Evolutionary conservation across 2,888 invertebrate species (phyloP), one percentile per base, ranked within the genome.

Genomic region (Diachrysia chrysitis): DNA sequence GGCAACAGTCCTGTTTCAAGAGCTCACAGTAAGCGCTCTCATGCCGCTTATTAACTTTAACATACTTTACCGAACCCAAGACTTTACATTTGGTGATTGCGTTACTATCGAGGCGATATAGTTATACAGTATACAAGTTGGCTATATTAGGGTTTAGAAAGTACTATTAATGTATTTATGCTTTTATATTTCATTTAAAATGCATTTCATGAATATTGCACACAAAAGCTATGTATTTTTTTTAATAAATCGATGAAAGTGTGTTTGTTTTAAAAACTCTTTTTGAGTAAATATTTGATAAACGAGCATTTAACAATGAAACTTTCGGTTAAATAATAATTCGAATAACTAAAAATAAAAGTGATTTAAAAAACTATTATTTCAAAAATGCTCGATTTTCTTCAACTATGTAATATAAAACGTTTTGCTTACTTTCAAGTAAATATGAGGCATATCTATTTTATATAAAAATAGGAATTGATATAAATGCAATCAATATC

Each of bases 391-490:
- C 32, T 32, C 32, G 32, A 3, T 32, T 37, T 37, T 37, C 37
- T 2, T 25, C 25, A 25, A 25, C 25, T 42, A 42, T 42, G 42
- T 5, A n/a, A n/a, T 42, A 16, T n/a, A 42, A n/a, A 14, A 37
- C 0, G 0, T n/a, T 42, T 42, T n/a, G 5, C 7, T 42, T 42
- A 42, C 42, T n/a, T n/a, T 42, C n/a, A 37, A 37, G 37, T 42
- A 42, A 42, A 21, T 21, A 51, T 16, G 19, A 51, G 21, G 21
- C 48, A 51, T 51, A 51, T 51, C 48, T 19, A 19, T 51, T 51
- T 21, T 51, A 21, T 51, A 51, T 63, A 69, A 67, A 56, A 73
- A 66, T 66, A 42, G 81, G 83, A 78, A 82, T 80, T 80, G 71
- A 80, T 67, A 58, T 53, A 63, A 58, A 57, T n/a, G 58, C 14